Conservation (phyloP, 1,140 invertebrate genomes). For the Asobara japonica region DNA sequence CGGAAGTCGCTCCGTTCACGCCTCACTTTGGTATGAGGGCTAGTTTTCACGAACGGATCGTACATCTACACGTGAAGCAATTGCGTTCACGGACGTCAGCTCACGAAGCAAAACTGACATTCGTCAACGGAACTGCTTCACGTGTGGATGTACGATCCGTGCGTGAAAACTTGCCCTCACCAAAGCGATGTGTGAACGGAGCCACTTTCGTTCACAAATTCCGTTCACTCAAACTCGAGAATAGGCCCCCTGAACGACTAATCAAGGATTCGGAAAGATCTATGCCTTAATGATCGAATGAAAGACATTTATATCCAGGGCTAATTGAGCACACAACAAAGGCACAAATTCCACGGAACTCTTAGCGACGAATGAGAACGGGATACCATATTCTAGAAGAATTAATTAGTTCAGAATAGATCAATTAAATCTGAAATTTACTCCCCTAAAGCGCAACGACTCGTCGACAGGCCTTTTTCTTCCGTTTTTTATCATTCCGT, state of each 20-base stretch:
- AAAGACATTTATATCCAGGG: conserved; percentile 65
- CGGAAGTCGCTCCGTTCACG: no score
- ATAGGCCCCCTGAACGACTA: conserved; percentile 38
- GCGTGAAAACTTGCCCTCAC: no score
- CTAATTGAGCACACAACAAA: conserved; percentile 64
- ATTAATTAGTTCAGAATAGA: conserved; percentile 69
- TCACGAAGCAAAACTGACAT: no score
- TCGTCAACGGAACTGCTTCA: no score
- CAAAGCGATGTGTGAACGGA: no score
- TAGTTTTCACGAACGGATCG: no score
- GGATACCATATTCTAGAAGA: conserved; percentile 45
- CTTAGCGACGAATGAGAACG: background rate
- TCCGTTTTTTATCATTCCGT: conserved; percentile 18
- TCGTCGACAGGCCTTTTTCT: conserved; percentile 1
- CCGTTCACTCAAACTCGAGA: no score
- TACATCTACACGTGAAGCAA: no score
- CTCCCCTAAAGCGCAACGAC: conserved; percentile 51
- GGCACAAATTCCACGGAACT: background rate
- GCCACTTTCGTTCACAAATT: no score
- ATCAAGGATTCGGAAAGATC: conserved; percentile 62
- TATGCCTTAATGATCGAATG: conserved; percentile 68
- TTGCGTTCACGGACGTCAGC: no score
- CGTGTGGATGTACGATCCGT: no score
- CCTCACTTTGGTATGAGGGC: no score
- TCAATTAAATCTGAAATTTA: conserved; percentile 68